phyloP scores from a whole-genome alignment of 2,797 vertebrate genomes.

The Cynodonichthys magdalenae region DNA sequence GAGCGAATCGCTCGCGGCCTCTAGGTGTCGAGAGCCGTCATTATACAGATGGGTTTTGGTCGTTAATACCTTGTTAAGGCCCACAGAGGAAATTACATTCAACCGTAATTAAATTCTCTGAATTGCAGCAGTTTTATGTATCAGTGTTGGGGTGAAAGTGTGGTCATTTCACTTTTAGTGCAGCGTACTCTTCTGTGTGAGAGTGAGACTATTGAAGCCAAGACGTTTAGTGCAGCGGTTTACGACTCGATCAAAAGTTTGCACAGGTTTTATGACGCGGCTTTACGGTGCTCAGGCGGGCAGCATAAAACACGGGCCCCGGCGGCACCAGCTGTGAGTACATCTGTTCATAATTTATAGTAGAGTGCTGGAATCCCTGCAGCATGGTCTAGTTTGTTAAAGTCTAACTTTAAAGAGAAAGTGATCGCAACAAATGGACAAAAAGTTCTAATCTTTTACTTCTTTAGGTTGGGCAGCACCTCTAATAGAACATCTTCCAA shows the following conservation, averaged over 20 bases:
- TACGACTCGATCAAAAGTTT: constrained; percentile 45
- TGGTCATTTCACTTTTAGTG: constrained; percentile 46
- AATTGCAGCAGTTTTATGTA: constrained; percentile 55
- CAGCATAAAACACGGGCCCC: constrained; percentile 30
- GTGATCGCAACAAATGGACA: no score
- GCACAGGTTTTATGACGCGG: constrained; percentile 45
- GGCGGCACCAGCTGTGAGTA: constrained; percentile 50
- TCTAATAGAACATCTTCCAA: no score
- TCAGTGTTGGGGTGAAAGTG: constrained; percentile 46
- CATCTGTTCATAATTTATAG: constrained; percentile 53
- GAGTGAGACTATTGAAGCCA: constrained; percentile 33
- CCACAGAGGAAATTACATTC: constrained; percentile 75
- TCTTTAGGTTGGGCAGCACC: no score
- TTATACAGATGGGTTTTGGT: constrained; percentile 69
- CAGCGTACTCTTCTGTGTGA: constrained; percentile 31
- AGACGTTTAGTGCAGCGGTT: constrained; percentile 41
- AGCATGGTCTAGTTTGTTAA: no score
- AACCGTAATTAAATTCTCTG: constrained; percentile 53
- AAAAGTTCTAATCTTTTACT: no score
- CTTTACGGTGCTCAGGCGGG: constrained; percentile 32
- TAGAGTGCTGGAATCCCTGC: not conserved
- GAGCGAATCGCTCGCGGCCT: constrained; percentile 61
- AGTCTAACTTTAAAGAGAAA: no score
- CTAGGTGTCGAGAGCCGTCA: constrained; percentile 36
- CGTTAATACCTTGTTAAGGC: constrained; percentile 75